Conservation (phyloP, 2,113 vertebrate genomes). For the Barnardius zonarius region DNA sequence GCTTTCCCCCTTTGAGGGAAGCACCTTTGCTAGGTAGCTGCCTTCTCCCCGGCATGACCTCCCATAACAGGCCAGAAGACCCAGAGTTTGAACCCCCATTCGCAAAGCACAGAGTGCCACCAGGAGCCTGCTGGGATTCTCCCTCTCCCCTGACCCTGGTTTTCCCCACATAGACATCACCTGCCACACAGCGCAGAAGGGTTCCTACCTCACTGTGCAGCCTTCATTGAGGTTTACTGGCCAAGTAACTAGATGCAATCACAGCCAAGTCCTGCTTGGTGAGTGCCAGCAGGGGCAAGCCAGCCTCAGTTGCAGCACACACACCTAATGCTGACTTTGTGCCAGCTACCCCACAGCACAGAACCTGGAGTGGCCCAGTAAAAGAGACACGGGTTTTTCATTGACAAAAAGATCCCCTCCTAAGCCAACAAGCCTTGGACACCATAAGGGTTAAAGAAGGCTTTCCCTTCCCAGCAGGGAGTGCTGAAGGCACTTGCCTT, state of each 20-base stretch:
- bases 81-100: background rate
- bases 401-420: accelerated
- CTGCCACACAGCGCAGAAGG: accelerated
- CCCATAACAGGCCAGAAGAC: accelerated
- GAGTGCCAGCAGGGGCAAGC: too few species aligned
- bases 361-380: background rate
- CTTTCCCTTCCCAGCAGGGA: accelerated
- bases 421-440: too few species aligned
- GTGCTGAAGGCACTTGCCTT: background rate
- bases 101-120: background rate
- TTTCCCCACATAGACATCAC: too few species aligned
- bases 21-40: too few species aligned
- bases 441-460: accelerated
- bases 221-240: accelerated
- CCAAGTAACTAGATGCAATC: accelerated
- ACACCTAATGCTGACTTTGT: accelerated
- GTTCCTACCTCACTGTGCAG: background rate
- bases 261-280: accelerated
- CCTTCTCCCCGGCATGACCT: background rate
- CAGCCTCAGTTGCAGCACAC: accelerated
- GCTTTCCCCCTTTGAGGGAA: background rate
- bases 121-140: too few species aligned
- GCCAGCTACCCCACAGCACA: background rate
- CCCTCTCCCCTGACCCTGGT: too few species aligned
- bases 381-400: accelerated